phyloP scores from a whole-genome alignment of 2,113 vertebrate genomes.

The Phodopus roborovskii region DNA sequence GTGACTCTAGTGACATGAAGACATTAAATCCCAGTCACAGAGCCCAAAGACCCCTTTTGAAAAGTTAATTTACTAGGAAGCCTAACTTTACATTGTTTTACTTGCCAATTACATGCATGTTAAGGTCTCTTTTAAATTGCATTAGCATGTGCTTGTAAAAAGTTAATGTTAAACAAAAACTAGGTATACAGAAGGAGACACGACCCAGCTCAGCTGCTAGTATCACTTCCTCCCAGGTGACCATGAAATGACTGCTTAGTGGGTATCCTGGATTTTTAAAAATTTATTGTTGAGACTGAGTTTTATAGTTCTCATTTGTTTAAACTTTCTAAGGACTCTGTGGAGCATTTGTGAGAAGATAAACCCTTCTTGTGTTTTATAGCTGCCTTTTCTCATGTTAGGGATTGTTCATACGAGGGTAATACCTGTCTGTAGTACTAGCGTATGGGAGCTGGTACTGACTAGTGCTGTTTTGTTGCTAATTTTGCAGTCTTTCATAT shows the following conservation, averaged over 20 bases:
- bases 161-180: neutral
- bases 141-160: neutral
- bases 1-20: neutral
- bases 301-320: neutral
- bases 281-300: neutral
- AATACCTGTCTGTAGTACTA: neutral
- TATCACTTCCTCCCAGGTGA: neutral
- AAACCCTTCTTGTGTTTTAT: neutral
- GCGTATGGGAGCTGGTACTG: neutral
- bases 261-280: neutral
- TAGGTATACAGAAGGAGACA: neutral
- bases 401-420: constrained; percentile 2
- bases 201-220: neutral
- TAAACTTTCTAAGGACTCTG: neutral
- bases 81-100: neutral
- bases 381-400: constrained; percentile 17
- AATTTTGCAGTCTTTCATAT: neutral
- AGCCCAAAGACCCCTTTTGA: neutral
- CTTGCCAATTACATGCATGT: constrained; percentile 14
- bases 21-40: neutral
- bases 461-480: neutral
- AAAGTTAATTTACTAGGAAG: constrained; percentile 51
- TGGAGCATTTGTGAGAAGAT: neutral
- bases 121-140: constrained; percentile 17
- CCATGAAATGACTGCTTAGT: neutral